Percentiles rank a stretch among this genome's conserved stretches.
Conservation (phyloP, 1,140 invertebrate genomes). For the Pararge aegeria region DNA sequence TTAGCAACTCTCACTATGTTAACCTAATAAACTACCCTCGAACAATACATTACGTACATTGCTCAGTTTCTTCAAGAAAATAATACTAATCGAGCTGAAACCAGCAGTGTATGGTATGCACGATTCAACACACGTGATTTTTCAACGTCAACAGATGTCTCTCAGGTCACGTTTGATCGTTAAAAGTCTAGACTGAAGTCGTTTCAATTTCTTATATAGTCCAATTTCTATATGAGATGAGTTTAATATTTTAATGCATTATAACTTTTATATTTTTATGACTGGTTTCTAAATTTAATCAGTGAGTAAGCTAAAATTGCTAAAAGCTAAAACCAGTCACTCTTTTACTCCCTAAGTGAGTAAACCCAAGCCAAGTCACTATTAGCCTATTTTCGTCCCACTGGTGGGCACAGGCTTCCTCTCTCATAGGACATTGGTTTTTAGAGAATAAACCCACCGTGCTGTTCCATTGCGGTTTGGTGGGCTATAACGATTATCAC, state of each 20-base stretch:
- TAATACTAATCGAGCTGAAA: not conserved
- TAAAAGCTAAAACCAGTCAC: too few relatives aligned
- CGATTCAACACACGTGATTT: constrained; percentile 17
- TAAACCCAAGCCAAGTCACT: too few relatives aligned
- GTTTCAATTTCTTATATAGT: constrained; percentile 49
- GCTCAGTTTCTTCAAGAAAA: not conserved
- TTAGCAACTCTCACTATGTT: constrained; percentile 44
- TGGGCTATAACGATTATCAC: too few relatives aligned
- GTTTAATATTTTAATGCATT: not conserved
- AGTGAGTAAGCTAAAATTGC: too few relatives aligned
- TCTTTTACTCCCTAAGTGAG: too few relatives aligned
- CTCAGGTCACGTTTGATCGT: constrained; percentile 41
- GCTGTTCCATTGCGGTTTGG: too few relatives aligned
- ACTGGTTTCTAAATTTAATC: too few relatives aligned
- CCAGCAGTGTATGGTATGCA: constrained; percentile 13
- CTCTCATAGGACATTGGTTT: too few relatives aligned
- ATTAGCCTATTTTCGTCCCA: too few relatives aligned
- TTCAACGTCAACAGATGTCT: constrained; percentile 26
- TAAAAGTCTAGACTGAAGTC: constrained; percentile 53
- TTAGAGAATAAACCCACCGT: too few relatives aligned
- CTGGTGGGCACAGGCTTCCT: too few relatives aligned
- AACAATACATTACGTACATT: constrained; percentile 13
- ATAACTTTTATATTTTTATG: too few relatives aligned
- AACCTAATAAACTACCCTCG: not conserved
- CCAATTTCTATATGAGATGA: constrained; percentile 19